A percentile compares a stretch with the other conserved stretches of the same genome.
phyloP scores from a whole-genome alignment of 2,888 invertebrate genomes.

The Colostygia pectinataria region DNA sequence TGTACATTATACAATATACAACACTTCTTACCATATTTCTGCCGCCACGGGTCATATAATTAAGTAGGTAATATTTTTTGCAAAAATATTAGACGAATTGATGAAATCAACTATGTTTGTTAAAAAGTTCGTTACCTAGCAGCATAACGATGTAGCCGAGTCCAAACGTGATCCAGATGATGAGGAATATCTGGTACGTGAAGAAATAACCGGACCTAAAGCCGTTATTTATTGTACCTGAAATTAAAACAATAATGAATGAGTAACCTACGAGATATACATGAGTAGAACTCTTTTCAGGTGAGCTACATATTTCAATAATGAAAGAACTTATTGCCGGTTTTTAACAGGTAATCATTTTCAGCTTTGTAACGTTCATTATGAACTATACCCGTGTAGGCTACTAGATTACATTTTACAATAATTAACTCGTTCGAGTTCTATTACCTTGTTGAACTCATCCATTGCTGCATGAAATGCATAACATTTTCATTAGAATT shows the following conservation, averaged over 20 bases:
- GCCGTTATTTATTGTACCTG: slow-evolving; percentile 77
- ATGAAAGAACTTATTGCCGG: no score
- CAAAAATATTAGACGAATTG: no score
- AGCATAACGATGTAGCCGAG: slow-evolving; percentile 95
- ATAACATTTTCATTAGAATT: slow-evolving; percentile 21
- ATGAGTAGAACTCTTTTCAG: no score
- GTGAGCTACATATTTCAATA: no score
- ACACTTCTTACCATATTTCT: no score
- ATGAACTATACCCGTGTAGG: not conserved
- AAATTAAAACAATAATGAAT: slow-evolving; percentile 35
- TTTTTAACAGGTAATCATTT: no score
- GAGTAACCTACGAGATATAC: no score
- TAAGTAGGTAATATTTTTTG: no score
- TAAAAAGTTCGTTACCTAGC: slow-evolving; percentile 10
- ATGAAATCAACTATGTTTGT: no score
- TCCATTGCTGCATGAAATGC: slow-evolving; percentile 19
- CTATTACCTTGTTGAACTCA: slow-evolving; percentile 13
- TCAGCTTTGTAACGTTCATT: no score
- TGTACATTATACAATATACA: no score
- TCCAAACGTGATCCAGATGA: slow-evolving; percentile 95
- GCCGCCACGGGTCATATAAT: no score
- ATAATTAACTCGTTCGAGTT: not conserved
- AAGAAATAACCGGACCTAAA: slow-evolving; percentile 85
- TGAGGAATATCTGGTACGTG: slow-evolving; percentile 90
- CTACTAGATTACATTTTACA: not conserved